These are phyloP conservation scores for Patella vulgata DNA, from an alignment of 1,140 invertebrate genomes.

Conservation along the genomic window DNA sequence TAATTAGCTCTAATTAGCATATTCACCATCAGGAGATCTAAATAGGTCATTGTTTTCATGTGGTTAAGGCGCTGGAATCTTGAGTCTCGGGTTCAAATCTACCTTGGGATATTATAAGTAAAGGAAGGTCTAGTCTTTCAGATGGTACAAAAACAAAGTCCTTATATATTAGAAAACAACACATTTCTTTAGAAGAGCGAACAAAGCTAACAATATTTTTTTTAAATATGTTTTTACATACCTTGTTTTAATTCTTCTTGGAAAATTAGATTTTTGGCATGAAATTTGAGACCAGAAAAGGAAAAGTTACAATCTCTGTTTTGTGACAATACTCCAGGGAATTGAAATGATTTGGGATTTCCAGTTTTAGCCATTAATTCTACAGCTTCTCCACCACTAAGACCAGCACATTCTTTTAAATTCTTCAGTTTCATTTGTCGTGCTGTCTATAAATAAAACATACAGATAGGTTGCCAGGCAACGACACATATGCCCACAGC, in stretches of 20 bases:
- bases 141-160: conserved; percentile 9
- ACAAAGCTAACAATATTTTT: too few relatives aligned
- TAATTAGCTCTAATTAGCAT: too few relatives aligned
- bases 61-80: too few relatives aligned
- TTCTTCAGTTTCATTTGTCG: conserved; percentile 86
- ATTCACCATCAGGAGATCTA: too few relatives aligned
- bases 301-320: conserved; percentile 84
- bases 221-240: conserved; percentile 50
- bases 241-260: conserved; percentile 73
- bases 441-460: conserved; percentile 72
- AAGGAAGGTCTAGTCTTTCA: too few relatives aligned
- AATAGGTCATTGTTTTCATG: too few relatives aligned
- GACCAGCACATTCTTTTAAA: conserved; percentile 76
- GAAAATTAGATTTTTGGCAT: conserved; percentile 69
- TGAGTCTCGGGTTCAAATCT: too few relatives aligned
- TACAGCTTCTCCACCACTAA: conserved; percentile 86
- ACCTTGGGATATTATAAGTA: too few relatives aligned
- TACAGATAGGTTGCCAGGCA: conserved; percentile 2
- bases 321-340: conserved; percentile 72
- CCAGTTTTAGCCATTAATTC: conserved; percentile 82
- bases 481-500: too few relatives aligned
- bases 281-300: conserved; percentile 79
- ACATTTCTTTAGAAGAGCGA: too few relatives aligned
- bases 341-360: conserved; percentile 76
- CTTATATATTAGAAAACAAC: not conserved